Evolutionary conservation across 1,140 invertebrate species (phyloP).

Genomic region (Drosophila punjabiensis): DNA sequence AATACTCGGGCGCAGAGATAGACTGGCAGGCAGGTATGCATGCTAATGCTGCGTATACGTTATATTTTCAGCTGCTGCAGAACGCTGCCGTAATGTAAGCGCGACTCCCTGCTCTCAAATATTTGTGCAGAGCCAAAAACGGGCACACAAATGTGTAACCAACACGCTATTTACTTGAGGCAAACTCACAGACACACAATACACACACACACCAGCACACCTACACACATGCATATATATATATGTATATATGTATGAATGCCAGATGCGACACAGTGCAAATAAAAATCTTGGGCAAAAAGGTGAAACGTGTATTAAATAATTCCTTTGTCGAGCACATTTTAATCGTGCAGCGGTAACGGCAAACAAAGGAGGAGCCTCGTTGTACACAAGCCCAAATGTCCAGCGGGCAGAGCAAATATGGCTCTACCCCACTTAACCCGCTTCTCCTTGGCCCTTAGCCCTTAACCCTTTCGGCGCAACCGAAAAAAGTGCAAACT

Average conservation of each 20-base stretch:
- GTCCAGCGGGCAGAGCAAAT: constrained; percentile 73
- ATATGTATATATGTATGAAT: constrained; percentile 13
- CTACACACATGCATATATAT: constrained; percentile 2
- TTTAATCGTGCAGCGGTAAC: constrained; percentile 80
- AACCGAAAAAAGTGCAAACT: constrained; percentile 67
- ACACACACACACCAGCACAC: background rate
- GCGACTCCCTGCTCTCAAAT: constrained; percentile 69
- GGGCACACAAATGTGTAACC: constrained; percentile 82
- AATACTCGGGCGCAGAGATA: constrained; percentile 10
- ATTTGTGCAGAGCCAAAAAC: constrained; percentile 76
- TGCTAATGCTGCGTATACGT: constrained; percentile 79
- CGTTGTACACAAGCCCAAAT: constrained; percentile 50
- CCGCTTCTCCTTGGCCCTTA: constrained; percentile 8
- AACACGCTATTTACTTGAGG: constrained; percentile 82
- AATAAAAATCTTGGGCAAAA: constrained; percentile 81
- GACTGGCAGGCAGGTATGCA: constrained; percentile 74
- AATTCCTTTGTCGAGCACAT: constrained; percentile 84
- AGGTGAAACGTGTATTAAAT: constrained; percentile 84
- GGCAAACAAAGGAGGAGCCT: constrained; percentile 64
- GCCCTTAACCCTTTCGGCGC: constrained; percentile 27
- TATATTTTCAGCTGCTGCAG: constrained; percentile 78
- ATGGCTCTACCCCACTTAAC: constrained; percentile 20
- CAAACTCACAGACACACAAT: constrained; percentile 47
- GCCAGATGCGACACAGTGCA: constrained; percentile 68
- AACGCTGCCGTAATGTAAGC: constrained; percentile 60